A percentile compares a stretch with the other conserved stretches of the same genome.
phyloP scores from a whole-genome alignment of 2,888 invertebrate genomes.

The Perizoma flavofasciatum region DNA sequence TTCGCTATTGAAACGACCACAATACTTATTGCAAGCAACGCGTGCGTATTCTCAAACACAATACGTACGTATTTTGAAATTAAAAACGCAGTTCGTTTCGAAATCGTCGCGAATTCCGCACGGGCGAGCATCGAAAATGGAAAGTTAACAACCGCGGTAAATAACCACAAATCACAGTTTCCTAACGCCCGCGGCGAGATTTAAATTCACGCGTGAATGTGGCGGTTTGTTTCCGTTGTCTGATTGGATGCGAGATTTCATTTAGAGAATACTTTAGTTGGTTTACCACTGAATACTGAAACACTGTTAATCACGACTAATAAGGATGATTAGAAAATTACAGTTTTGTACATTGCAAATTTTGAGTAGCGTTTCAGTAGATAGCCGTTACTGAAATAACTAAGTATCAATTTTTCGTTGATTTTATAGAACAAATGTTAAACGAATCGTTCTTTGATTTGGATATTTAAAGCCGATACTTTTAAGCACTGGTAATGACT shows the following conservation, averaged over 20 bases:
- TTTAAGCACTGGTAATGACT: too few relatives aligned
- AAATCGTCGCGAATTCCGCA: conserved; percentile 75
- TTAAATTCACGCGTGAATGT: conserved; percentile 78
- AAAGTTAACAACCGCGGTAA: conserved; percentile 81
- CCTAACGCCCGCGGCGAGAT: conserved; percentile 79
- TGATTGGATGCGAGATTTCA: not conserved
- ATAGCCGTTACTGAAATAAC: too few relatives aligned
- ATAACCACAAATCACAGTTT: conserved; percentile 82
- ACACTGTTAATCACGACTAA: too few relatives aligned
- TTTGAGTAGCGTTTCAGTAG: too few relatives aligned
- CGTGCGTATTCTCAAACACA: conserved; percentile 52
- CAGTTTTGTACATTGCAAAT: too few relatives aligned
- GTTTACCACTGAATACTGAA: too few relatives aligned
- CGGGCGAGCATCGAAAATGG: conserved; percentile 74
- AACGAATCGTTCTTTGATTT: too few relatives aligned
- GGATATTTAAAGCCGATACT: too few relatives aligned
- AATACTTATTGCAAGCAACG: conserved; percentile 43
- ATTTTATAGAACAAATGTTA: too few relatives aligned
- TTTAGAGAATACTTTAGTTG: too few relatives aligned
- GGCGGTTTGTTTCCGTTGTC: conserved; percentile 56
- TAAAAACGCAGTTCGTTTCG: conserved; percentile 76
- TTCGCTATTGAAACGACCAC: conserved; percentile 43
- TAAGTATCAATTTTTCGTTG: too few relatives aligned
- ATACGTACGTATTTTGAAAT: conserved; percentile 69
- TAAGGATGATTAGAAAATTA: too few relatives aligned